phyloP scores from a whole-genome alignment of 2,113 vertebrate species.

The Sceloporus undulatus region DNA sequence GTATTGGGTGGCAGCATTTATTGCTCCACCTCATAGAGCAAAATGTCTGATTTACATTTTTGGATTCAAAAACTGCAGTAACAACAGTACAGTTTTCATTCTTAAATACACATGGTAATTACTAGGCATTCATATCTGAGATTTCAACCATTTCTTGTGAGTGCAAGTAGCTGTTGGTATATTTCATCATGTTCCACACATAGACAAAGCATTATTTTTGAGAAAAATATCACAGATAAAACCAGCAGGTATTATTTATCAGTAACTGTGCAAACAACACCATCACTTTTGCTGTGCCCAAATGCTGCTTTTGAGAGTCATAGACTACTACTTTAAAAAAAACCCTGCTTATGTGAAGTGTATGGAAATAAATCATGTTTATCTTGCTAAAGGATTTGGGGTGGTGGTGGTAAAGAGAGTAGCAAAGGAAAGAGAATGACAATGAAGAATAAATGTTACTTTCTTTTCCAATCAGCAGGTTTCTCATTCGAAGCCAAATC shows the following conservation, averaged over 20 bases:
- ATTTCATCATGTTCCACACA: conserved; percentile 17
- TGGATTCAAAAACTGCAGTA: not conserved
- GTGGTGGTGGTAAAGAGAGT: conserved; percentile 6
- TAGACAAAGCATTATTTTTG: conserved; percentile 33
- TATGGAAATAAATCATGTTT: conserved; percentile 57
- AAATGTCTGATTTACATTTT: conserved; percentile 37
- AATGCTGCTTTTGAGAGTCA: conserved; percentile 54
- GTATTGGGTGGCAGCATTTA: no score
- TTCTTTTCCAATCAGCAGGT: conserved; percentile 42
- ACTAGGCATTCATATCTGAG: conserved; percentile 3
- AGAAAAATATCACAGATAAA: conserved; percentile 60
- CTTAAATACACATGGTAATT: conserved; percentile 38
- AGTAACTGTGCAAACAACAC: conserved; percentile 59
- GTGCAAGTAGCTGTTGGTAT: conserved; percentile 35
- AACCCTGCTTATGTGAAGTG: conserved; percentile 33
- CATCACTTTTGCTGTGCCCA: conserved; percentile 60
- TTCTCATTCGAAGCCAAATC: conserved; percentile 15
- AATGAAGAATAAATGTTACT: conserved; percentile 44
- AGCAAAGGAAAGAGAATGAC: conserved; percentile 46
- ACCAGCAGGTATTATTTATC: conserved; percentile 47
- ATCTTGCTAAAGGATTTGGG: conserved; percentile 44
- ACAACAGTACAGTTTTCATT: not conserved
- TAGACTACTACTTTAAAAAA: conserved; percentile 38
- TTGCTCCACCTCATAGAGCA: no score
- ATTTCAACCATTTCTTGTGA: conserved; percentile 15